phyloP scores from a whole-genome alignment of 1,140 invertebrate species.

The Sweltsa coloradensis region DNA sequence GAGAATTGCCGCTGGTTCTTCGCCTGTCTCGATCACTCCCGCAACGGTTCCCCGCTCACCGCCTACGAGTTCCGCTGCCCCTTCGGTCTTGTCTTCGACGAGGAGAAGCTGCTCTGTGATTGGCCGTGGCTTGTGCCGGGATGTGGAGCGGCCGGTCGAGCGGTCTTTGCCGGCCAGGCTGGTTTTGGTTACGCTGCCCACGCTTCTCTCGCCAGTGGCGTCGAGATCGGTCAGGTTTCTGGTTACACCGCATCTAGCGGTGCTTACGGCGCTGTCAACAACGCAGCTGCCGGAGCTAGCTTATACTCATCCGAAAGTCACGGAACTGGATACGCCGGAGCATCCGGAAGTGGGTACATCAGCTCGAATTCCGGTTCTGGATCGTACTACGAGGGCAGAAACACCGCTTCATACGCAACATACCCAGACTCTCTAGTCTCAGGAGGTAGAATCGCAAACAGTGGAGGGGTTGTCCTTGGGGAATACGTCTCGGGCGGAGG shows the following conservation, averaged over 20 bases:
- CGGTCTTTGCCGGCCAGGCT: too few relatives aligned
- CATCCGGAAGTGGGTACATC: neutral
- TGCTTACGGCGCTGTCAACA: neutral
- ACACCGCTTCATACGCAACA: slow-evolving; percentile 14
- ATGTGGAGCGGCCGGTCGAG: slow-evolving; percentile 38
- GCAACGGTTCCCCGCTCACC: slow-evolving; percentile 39
- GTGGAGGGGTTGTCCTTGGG: slow-evolving; percentile 15
- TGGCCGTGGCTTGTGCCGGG: slow-evolving; percentile 69
- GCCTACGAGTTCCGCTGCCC: slow-evolving; percentile 76
- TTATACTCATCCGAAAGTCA: neutral
- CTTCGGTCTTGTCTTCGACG: slow-evolving; percentile 68
- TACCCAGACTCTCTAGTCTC: slow-evolving; percentile 19
- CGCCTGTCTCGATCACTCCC: slow-evolving; percentile 63
- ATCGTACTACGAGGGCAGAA: slow-evolving; percentile 20
- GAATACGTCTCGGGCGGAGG: neutral
- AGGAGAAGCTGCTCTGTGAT: slow-evolving; percentile 55
- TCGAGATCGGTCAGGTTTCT: too few relatives aligned
- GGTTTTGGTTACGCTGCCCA: too few relatives aligned
- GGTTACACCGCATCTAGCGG: neutral
- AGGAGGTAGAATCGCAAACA: slow-evolving; percentile 14
- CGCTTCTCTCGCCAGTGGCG: slow-evolving; percentile 21
- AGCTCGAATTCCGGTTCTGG: slow-evolving; percentile 12
- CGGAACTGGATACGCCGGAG: neutral
- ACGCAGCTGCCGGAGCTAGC: slow-evolving; percentile 8
- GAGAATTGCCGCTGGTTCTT: slow-evolving; percentile 80